Evolutionary conservation across 2,797 vertebrate genomes (phyloP).

Genomic region (Myripristis murdjan): DNA sequence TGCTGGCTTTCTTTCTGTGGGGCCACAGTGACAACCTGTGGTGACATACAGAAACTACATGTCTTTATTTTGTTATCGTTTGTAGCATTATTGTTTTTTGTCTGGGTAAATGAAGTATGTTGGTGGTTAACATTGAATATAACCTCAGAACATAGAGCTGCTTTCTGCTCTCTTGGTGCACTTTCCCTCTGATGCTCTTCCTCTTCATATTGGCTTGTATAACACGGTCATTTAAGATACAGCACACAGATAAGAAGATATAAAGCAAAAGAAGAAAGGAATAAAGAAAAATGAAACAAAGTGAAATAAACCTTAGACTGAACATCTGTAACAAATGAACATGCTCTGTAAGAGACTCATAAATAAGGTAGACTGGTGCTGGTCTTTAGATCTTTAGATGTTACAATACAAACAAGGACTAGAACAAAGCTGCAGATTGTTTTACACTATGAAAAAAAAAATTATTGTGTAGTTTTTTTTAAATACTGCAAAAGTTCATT

Average conservation of each 20-base stretch:
- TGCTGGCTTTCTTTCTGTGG: constrained; percentile 13
- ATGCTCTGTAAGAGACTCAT: not conserved
- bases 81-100: no score
- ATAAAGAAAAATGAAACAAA: not conserved
- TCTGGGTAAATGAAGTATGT: no score
- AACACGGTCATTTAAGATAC: constrained; percentile 16
- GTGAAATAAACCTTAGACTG: not conserved
- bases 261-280: not conserved
- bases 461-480: no score
- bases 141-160: no score
- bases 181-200: not conserved
- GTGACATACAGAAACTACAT: constrained; percentile 34
- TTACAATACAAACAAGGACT: no score
- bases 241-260: constrained; percentile 6
- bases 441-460: no score
- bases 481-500: no score
- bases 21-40: constrained; percentile 71
- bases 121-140: no score
- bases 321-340: not conserved
- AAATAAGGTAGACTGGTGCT: no score
- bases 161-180: not conserved
- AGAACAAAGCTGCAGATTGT: no score
- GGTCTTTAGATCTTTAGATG: no score
- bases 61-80: not conserved
- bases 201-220: not conserved